Evolutionary conservation across 2,113 vertebrate species (phyloP), one percentile per base, ranked within the genome.

Genomic region (Cyanoderma ruficeps): DNA sequence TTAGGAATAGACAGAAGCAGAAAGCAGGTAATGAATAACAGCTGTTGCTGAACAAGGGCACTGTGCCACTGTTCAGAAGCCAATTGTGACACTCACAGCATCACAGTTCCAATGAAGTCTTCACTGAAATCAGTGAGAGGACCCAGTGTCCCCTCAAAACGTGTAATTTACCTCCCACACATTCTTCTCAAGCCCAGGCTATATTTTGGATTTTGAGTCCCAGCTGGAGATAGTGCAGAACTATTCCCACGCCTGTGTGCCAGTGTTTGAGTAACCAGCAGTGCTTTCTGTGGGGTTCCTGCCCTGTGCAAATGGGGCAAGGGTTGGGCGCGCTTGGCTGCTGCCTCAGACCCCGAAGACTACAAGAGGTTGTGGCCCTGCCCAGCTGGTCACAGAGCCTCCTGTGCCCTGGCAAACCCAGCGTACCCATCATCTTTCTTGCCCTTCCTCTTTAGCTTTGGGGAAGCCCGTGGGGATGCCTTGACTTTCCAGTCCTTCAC

Each of bases 401-500:
- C n/a, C 57, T 30, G 80, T 1, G 5, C 30, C 25, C 87, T 31
- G 72, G 28, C 46, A 42, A 65, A 24, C 46, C n/a, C 69, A 56
- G 74, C 96, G 0, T 97, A 99, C 99, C 98, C 94, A 0, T 99
- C 98, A 27, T 99, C 99, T 55, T 99, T 99, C 96, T 99, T 99
- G 91, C 91, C 97, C 97, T 99, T 99, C 94, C 98, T 96, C 96
- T 99, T 99, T 5, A 98, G 97, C 94, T 99, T 99, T 9, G 99
- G 99, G 8, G 99, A 99, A 37, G 98, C 96, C 85, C 99, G 97
- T 16, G 99, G 99, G 13, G 99, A 99, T 3, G 97, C 97, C 80
- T 98, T 98, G 65, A 97, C 95, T 90, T 99, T 99, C 99, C 99
- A 99, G 90, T 99, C 99, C 93, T 99, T 99, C n/a, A 98, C 97